Conservation (phyloP, 1,140 invertebrate genomes). For the Caenorhabditis remanei region DNA sequence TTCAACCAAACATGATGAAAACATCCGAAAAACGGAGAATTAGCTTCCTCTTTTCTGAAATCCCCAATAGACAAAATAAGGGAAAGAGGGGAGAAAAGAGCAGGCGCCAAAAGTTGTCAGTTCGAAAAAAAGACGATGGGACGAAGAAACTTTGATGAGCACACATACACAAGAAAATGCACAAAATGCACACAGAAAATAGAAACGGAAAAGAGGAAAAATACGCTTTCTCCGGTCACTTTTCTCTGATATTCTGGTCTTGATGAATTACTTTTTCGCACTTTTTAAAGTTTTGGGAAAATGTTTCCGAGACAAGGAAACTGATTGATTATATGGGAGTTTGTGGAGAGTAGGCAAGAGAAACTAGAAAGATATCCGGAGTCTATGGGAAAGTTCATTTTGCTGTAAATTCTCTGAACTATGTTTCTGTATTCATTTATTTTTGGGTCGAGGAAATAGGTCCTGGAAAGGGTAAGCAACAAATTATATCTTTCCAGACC, state of each 20-base stretch:
- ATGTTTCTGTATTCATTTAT: too few relatives aligned
- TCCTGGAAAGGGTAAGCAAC: too few relatives aligned
- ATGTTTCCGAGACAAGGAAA: too few relatives aligned
- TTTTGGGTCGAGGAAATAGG: too few relatives aligned
- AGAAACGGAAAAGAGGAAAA: not conserved
- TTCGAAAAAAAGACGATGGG: not conserved
- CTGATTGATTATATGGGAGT: not conserved
- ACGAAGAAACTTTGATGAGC: constrained; percentile 16
- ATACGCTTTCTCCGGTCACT: not conserved
- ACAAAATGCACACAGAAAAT: constrained; percentile 16
- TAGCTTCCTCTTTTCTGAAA: not conserved
- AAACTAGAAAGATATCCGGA: too few relatives aligned
- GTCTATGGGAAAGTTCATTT: too few relatives aligned
- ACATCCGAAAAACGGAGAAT: not conserved
- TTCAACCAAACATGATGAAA: not conserved
- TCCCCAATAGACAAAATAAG: not conserved
- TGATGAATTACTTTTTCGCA: constrained; percentile 30
- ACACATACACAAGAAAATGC: not conserved
- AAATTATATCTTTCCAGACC: too few relatives aligned
- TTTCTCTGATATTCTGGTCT: not conserved
- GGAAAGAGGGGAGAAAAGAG: not conserved
- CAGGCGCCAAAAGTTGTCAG: constrained; percentile 21
- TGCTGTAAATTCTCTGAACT: too few relatives aligned
- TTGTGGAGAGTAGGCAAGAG: too few relatives aligned
- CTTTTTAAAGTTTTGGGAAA: not conserved